phyloP scores from a whole-genome alignment of 1,140 invertebrate species.

The Schlechtendalia chinensis region DNA sequence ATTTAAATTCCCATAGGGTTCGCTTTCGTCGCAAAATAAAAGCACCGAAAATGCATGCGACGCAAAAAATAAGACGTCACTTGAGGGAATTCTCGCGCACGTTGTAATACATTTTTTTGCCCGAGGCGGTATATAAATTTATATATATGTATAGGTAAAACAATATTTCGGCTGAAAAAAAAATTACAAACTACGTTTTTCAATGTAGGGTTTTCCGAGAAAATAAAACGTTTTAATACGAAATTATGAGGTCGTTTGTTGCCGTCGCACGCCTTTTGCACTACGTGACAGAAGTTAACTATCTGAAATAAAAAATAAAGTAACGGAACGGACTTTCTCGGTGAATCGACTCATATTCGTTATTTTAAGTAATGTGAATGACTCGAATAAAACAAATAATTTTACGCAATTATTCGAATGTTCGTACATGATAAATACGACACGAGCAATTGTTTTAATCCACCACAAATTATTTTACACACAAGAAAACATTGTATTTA shows the following conservation, averaged over 20 bases:
- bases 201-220: neutral
- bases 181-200: slow-evolving; percentile 19
- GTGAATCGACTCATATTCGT: neutral
- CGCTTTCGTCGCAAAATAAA: neutral
- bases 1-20: slow-evolving; percentile 19
- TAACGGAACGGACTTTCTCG: neutral
- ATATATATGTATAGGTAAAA: neutral
- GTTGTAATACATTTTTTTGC: neutral
- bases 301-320: neutral
- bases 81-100: slow-evolving; percentile 2
- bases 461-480: neutral
- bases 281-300: slow-evolving; percentile 8
- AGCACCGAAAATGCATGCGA: neutral
- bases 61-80: slow-evolving; percentile 22
- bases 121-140: neutral
- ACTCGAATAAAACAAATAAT: too few relatives aligned
- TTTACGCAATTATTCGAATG: too few relatives aligned
- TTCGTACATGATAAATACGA: too few relatives aligned
- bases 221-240: slow-evolving; percentile 6
- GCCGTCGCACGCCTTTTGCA: neutral
- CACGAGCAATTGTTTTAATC: neutral
- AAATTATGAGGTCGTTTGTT: slow-evolving; percentile 18
- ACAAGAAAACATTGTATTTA: neutral
- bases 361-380: neutral
- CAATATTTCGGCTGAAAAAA: slow-evolving; percentile 7